Conservation (phyloP, 2,797 vertebrate species). For the Hirundo rustica region DNA sequence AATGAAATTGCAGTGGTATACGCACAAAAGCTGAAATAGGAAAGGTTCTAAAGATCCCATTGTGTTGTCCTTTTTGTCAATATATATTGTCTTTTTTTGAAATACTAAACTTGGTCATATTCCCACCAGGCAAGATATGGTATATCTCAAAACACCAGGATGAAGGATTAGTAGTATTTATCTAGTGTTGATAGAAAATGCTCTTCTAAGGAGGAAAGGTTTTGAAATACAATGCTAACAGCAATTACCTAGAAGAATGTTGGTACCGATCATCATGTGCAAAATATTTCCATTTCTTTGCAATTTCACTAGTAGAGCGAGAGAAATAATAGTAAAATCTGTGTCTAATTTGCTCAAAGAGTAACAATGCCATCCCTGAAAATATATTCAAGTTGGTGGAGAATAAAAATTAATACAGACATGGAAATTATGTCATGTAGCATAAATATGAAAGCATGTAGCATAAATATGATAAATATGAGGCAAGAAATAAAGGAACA, state of each 20-base stretch:
- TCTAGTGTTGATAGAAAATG: not conserved
- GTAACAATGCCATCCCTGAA: not conserved
- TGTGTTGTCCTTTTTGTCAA: not conserved
- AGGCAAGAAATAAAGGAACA: not conserved
- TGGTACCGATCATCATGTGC: not conserved
- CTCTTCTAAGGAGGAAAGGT: not conserved
- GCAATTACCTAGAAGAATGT: not conserved
- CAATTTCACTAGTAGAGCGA: not conserved
- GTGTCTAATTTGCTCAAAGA: not conserved
- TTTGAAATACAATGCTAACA: constrained; percentile 1
- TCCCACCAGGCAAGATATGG: not conserved
- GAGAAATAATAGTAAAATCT: not conserved
- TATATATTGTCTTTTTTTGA: not conserved
- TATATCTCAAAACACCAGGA: not conserved
- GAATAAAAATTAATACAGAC: not conserved
- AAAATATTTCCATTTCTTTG: not conserved
- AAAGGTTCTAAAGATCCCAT: not conserved
- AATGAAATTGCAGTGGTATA: not conserved
- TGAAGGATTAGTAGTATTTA: not conserved
- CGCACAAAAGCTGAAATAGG: not conserved
- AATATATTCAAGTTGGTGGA: not conserved
- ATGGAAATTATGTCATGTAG: not conserved
- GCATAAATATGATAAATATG: not conserved
- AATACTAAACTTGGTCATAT: not conserved
- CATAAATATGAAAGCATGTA: not conserved